Evolutionary conservation across 2,888 invertebrate species (phyloP).

Genomic region (Drosophila mayaguana): DNA sequence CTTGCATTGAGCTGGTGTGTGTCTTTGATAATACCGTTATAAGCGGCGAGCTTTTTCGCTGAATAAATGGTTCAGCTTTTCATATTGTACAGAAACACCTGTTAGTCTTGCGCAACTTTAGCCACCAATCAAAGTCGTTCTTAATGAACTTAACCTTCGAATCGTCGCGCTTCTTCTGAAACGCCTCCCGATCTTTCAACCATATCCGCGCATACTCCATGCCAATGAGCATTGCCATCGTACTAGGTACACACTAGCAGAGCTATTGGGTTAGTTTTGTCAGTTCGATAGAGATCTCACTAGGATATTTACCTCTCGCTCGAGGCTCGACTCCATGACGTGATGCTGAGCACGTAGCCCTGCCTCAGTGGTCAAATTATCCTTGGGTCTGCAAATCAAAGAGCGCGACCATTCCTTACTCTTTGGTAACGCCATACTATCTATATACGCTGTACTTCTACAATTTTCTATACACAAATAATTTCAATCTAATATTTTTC

Average conservation of each 20-base stretch:
- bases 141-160: conserved; percentile 56
- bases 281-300: background rate
- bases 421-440: conserved; percentile 13
- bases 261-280: background rate
- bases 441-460: background rate
- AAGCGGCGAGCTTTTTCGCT: conserved; percentile 10
- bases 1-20: conserved; percentile 27
- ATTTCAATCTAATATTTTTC: conserved; percentile 5
- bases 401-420: conserved; percentile 64
- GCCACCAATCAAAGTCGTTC: conserved; percentile 74
- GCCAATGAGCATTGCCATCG: conserved; percentile 59
- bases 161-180: conserved; percentile 22
- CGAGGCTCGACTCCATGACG: conserved; percentile 61
- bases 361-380: conserved; percentile 67
- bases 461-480: background rate
- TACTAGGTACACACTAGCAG: conserved; percentile 40
- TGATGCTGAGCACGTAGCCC: conserved; percentile 29
- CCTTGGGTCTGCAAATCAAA: conserved; percentile 51
- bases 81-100: conserved; percentile 54
- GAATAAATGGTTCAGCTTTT: conserved; percentile 10
- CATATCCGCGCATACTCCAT: conserved; percentile 72
- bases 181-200: conserved; percentile 63
- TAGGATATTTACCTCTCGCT: conserved; percentile 54
- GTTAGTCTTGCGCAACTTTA: conserved; percentile 60
- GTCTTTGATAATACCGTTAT: conserved; percentile 42